Evolutionary conservation across 2,113 vertebrate genomes (phyloP), one percentile per base, ranked within the genome.

Genomic region (Scortum barcoo): DNA sequence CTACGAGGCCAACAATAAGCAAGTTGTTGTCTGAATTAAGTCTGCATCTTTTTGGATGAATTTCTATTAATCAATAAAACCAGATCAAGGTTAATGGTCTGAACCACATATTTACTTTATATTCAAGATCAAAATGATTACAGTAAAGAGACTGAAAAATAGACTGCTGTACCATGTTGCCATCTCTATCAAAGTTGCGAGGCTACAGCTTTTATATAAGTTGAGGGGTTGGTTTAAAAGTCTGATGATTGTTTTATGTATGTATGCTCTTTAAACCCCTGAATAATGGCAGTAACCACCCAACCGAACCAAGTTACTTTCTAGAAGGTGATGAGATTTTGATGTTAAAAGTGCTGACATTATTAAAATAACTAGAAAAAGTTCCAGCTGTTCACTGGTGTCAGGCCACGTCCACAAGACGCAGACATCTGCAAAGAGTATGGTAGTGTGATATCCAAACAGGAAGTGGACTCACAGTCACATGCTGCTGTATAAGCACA

Each of bases 401-500:
- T 13, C 3, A 3, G 38, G 33, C 24, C 7, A 42, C 3, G 9
- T 58, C 28, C 63, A 46, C 26, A 28, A 20, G 20, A 76, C n/a
- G 51, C 12, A 13, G 42, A 68, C 26, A 10, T 48, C 40, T 48
- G n/a, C 19, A 54, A 68, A 53, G 26, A 48, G 28, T 38, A 33
- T 65, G 33, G 62, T 54, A 3, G 33, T 24, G 13, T 7, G 26
- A 16, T 65, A 26, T 48, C 48, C 5, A 26, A 22, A 1, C 33
- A 19, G 36, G n/a, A 19, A 5, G 13, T 48, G 5, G n/a, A 3
- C 22, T 66, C 57, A 71, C 50, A 50, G 28, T 56, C 57, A 24
- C 73, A 48, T 28, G 54, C 38, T 58, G 28, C 38, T 54, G 13
- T 56, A 65, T 9, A 73, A 53, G 65, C n/a, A 13, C 40, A 56